Evolutionary conservation across 92 coral and sea anemone species (phyloP), one percentile per base, ranked within the genome.

Genomic region (Bergia sp.): DNA sequence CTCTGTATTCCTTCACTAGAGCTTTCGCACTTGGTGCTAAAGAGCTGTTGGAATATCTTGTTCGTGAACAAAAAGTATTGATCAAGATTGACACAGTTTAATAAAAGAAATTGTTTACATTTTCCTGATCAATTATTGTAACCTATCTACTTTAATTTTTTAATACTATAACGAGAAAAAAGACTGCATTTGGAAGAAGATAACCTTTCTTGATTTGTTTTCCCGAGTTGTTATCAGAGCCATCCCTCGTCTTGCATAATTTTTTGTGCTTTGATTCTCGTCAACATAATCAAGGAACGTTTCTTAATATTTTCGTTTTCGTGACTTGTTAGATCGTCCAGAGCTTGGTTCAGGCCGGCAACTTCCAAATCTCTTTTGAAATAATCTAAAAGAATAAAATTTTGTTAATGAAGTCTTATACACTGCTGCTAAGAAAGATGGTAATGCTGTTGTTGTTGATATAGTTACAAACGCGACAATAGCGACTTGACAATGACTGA

Each of bases 221-320:
- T 4, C 29, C 69, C 76, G 36, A 83, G 37, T 15, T 76, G 7
- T n/a, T 44, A 65, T 61, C 65, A 84, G 12, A 84, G 77, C 87
- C 87, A 84, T 9, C 87, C 87, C 20, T 82, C 86, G 55, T 92
- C 94, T 80, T 95, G 85, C 69, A 90, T 91, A n/a, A 90, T 84
- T 86, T 94, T 89, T 45, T 92, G 94, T 5, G 96, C 96, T 86
- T 97, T 97, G 42, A 94, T 91, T 86, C 94, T 97, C 71, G 96
- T 93, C 73, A 97, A 91, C 71, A 97, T 95, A 74, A 92, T 92
- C 88, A 95, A 90, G 78, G 99, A 98, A 37, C 98, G 96, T 42
- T 97, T 94, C 89, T 93, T 94, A 16, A 97, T 90, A 73, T 93
- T 96, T 41, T 96, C 94, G 80, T 96, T 91, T 20, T 80, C 87